Evolutionary conservation across 2,797 vertebrate species (phyloP), one percentile per base, ranked within the genome.

Genomic region (Anabas testudineus): DNA sequence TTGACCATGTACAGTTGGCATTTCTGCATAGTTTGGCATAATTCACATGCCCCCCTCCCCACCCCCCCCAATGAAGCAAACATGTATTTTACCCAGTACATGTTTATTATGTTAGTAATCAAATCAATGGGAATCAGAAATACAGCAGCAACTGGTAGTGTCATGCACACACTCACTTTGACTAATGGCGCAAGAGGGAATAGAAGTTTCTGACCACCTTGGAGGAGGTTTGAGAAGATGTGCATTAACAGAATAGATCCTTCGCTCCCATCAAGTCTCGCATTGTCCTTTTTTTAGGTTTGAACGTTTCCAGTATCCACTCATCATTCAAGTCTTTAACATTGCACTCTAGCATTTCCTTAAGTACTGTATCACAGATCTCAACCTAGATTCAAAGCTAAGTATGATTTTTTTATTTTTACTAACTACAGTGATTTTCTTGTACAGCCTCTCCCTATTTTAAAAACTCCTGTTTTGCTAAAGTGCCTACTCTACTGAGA

Each of bases 91-190:
- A 78, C 52, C 74, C 60, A 80, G 59, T 75, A 72, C 37, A 68
- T 51, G 28, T 93, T 94, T 94, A 93, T 93, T 93, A 57, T 82
- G 76, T 87, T 88, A 88, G 70, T 78, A 80, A 86, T 89, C 71
- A 88, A 90, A 89, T 76, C 82, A 87, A 76, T 80, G 78, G 81
- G 64, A 62, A 61, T 80, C 76, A 81, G 59, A 83, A 63, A 83
- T 71, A 78, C 65, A 61, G 71, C 72, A 82, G 69, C 21, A 71
- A 76, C 62, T 52, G 18, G 49, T 39, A 64, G 59, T 39, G 41
- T 48, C 85, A 82, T 87, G 85, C 78, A 86, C 42, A 69, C 56
- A 41, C 39, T 22, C 14, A 57, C 46, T 37, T 34, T 69, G 28
- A 66, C 32, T 65, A 36, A 46, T 24, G 64, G 59, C 56, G 43